phyloP scores from a whole-genome alignment of 2,113 vertebrate genomes.

The Neotoma lepida region DNA sequence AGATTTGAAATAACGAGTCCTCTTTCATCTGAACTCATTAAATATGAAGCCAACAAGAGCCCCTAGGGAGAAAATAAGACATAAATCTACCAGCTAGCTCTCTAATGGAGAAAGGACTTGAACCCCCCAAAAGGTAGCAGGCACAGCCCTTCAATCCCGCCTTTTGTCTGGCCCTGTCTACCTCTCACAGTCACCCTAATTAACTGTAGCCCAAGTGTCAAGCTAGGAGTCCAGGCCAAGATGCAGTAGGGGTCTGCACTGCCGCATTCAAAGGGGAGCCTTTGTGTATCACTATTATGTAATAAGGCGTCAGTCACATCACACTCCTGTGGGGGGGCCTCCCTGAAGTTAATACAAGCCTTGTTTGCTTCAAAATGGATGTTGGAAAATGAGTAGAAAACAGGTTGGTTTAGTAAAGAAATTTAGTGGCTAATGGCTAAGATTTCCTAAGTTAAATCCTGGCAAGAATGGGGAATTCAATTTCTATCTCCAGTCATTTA shows the following conservation, averaged over 20 bases:
- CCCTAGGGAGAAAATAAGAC: conserved; percentile 53
- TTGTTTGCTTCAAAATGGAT: conserved; percentile 64
- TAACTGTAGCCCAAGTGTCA: conserved; percentile 62
- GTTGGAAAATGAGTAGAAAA: conserved; percentile 57
- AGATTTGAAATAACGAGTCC: conserved; percentile 63
- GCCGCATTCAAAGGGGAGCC: conserved; percentile 27
- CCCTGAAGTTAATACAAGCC: conserved; percentile 58
- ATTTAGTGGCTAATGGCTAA: conserved; percentile 19
- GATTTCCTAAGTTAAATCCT: neutral
- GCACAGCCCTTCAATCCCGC: conserved; percentile 67
- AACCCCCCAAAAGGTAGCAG: conserved; percentile 58
- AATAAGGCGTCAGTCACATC: neutral
- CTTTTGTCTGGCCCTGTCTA: conserved; percentile 59
- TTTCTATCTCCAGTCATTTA: neutral
- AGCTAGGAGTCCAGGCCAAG: conserved; percentile 45
- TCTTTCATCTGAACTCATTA: conserved; percentile 60
- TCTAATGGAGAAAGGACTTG: conserved; percentile 63
- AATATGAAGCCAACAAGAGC: conserved; percentile 56
- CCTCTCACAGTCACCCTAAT: conserved; percentile 64
- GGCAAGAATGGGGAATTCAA: neutral
- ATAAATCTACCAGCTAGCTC: conserved; percentile 70
- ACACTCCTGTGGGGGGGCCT: conserved; percentile 39
- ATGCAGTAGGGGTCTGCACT: neutral
- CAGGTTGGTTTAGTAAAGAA: neutral
- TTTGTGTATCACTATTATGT: conserved; percentile 50